Base-by-base conservation (phyloP, 2,888 invertebrate genomes). In the Teleiodes luculella region DNA sequence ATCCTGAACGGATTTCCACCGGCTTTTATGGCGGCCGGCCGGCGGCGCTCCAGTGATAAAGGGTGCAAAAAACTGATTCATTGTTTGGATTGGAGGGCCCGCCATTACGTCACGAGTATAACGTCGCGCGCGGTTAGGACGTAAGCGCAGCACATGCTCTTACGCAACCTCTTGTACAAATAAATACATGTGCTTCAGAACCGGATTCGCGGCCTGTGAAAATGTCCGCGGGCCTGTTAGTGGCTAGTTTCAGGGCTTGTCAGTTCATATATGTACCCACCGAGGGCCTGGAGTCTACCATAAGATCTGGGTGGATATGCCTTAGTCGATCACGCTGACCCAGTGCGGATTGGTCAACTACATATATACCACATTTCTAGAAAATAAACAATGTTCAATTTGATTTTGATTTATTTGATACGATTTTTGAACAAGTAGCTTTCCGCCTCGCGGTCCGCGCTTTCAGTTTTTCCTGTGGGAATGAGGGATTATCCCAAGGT, bases 1-100 rank as follows among this genome's bases (percentile, higher is more conserved):
- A 81, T 84, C 87, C 87, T 87, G 86, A 83, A 83, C 81, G 78
- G 76, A 80, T 86, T 87, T 83, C 81, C 79, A 80, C 78, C 71
- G 82, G 84, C 87, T 88, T 86, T 88, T n/a, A n/a, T n/a, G n/a
- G 88, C 86, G 86, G 56, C 83, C 65, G 74, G 67, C 74, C 77
- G 78, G 72, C 72, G 81, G 78, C 81, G 80, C 78, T 8, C 39
- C 20, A 11, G 81, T 82, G 83, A 84, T 86, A 86, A 80, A 84
- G 87, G 86, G 87, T 86, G 86, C 80, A 86, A 88, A 87, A 88
- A 87, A 85, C 79, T 57, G 80, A 81, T n/a, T n/a, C n/a, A n/a
- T 83, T 87, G 86, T 87, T 88, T 86, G 80, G 77, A 74, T 74
- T 71, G 67, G 80, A 81, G 84, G 83, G 86, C 80, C 80, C 72